A percentile compares a stretch with the other conserved stretches of the same genome.
These are phyloP conservation scores for Drosophila suzukii DNA, from an alignment of 1,140 invertebrate genomes.

Conservation along the genomic window DNA sequence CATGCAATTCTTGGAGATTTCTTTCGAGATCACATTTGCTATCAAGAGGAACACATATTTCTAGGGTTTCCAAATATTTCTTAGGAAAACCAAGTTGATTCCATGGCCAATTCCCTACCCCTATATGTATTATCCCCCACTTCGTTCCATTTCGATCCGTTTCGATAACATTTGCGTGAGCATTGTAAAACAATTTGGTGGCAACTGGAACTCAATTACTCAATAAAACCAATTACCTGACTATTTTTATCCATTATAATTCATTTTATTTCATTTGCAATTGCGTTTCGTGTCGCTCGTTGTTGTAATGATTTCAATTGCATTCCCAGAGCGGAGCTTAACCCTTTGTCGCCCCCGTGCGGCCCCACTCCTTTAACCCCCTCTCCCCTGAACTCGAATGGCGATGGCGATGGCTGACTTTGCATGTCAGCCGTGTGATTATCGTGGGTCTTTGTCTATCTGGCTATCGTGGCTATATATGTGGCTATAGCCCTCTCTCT, in stretches of 20 bases:
- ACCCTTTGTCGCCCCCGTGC: slow-evolving; percentile 23
- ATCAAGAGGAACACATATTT: not conserved
- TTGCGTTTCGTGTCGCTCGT: slow-evolving; percentile 84
- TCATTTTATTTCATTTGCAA: slow-evolving; percentile 81
- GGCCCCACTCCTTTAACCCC: not conserved
- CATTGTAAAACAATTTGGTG: slow-evolving; percentile 78
- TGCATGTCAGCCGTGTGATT: slow-evolving; percentile 82
- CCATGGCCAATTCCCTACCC: not conserved
- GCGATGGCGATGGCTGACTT: slow-evolving; percentile 30
- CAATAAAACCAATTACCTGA: slow-evolving; percentile 82
- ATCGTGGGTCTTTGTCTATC: slow-evolving; percentile 53
- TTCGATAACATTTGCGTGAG: slow-evolving; percentile 54
- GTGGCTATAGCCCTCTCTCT: not conserved
- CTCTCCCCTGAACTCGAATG: not conserved
- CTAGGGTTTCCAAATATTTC: too few relatives aligned
- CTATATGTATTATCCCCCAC: too few relatives aligned
- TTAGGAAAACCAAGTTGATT: not conserved
- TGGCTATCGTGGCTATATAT: not conserved
- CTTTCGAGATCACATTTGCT: too few relatives aligned
- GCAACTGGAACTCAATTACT: slow-evolving; percentile 80
- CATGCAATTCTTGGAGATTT: too few relatives aligned
- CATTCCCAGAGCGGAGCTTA: slow-evolving; percentile 42
- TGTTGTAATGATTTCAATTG: slow-evolving; percentile 82
- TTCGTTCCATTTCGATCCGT: not conserved
- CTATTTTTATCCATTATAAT: slow-evolving; percentile 83